Base-by-base conservation (phyloP, 1,140 invertebrate species). In the Papilio dardanus region DNA sequence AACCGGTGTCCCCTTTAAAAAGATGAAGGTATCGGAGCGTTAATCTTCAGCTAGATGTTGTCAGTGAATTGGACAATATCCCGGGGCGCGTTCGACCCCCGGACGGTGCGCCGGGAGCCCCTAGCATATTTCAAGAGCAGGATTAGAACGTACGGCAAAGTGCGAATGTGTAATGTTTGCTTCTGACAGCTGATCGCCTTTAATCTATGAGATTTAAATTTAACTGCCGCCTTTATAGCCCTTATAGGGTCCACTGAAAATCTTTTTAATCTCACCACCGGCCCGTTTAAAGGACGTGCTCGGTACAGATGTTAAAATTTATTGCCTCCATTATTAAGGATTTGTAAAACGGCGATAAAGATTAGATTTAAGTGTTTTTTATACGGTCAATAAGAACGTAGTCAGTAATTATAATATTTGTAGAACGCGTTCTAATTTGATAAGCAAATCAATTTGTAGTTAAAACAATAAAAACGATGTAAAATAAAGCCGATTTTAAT, bases 81-180 rank as follows among this genome's bases (percentile, higher is more conserved):
- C 88, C 78, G 73, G 67, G 75, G 79, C 78, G 35, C 31, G 75
- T 83, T 81, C 80, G 73, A 77, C 76, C 78, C 76, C 74, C 68
- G n/a, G 76, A 71, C 28, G 40, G n/a, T 54, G 68, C 77, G n/a
- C 80, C 78, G 14, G 40, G 40, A 69, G 65, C 74, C 40, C 35
- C 76, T 79, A 84, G 86, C 87, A 90, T 90, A 92, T 90, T 90
- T 91, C 90, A 92, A 92, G 88, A 86, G 85, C 86, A 89, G 90
- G 87, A 89, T 91, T 89, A 92, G 84, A 85, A 76, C 81, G 84
- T 86, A 81, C 81, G 77, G 83, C 76, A 82, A 86, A 88, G 86
- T 85, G 90, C 86, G 91, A 91, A 89, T 90, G 85, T 88, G 83
- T 84, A 86, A 85, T 86, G 88, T 88, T 84, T 89, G 88, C 77